A percentile compares a stretch with the other conserved stretches of the same genome.
phyloP scores from a whole-genome alignment of 2,113 vertebrate genomes.

The Percina caprodes region DNA sequence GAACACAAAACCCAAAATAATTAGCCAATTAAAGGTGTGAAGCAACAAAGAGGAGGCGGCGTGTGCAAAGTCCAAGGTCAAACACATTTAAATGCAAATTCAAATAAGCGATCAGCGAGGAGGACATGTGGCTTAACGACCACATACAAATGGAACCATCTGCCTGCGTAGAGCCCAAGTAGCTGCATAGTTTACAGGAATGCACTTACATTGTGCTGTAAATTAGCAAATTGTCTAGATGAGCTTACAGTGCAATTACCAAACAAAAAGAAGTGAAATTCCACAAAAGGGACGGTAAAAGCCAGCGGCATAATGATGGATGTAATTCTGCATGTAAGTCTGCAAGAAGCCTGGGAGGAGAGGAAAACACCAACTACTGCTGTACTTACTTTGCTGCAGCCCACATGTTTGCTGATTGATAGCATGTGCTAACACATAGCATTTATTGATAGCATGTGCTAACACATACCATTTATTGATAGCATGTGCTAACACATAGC shows the following conservation, averaged over 20 bases:
- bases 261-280: constrained; percentile 45
- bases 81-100: constrained; percentile 84
- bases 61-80: constrained; percentile 79
- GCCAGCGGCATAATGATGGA: constrained; percentile 29
- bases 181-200: constrained; percentile 52
- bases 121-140: constrained; percentile 76
- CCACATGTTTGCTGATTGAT: constrained; percentile 59
- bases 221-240: constrained; percentile 59
- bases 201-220: constrained; percentile 54
- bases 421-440: constrained; percentile 34
- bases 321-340: constrained; percentile 12
- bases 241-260: constrained; percentile 57
- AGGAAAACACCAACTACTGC: constrained; percentile 9
- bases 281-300: constrained; percentile 23
- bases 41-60: constrained; percentile 74
- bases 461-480: constrained; percentile 35
- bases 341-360: not conserved
- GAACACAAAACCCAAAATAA: constrained; percentile 81
- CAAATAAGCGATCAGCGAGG: constrained; percentile 73
- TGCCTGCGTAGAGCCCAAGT: constrained; percentile 55
- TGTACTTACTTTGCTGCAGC: constrained; percentile 27
- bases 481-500: constrained; percentile 24
- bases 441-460: constrained; percentile 58
- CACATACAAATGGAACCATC: constrained; percentile 81
- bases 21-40: constrained; percentile 85